A percentile compares a stretch with the other conserved stretches of the same genome.
Conservation (phyloP, 64 coral and sea anemone species). For the Montipora cactus region DNA sequence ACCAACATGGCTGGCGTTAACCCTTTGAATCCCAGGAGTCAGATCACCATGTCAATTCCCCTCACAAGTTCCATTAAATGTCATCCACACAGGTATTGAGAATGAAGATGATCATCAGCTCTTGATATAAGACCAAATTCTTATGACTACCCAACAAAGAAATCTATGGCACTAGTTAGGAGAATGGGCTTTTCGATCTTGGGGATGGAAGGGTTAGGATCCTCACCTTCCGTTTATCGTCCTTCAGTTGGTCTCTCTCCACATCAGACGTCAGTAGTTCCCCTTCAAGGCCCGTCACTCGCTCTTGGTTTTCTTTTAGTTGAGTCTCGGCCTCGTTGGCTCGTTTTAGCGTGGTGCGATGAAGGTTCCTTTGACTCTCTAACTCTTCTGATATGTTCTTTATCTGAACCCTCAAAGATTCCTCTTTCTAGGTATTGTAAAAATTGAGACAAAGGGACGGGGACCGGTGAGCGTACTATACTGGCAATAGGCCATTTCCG, state of each 20-base stretch:
- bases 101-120: no score
- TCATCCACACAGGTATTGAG: no score
- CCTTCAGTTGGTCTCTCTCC: conserved; percentile 88
- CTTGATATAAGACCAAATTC: no score
- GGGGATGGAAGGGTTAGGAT: neutral
- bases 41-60: no score
- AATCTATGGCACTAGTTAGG: no score
- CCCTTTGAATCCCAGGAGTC: no score
- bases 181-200: no score
- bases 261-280: conserved; percentile 94
- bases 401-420: conserved; percentile 72
- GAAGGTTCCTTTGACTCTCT: conserved; percentile 88
- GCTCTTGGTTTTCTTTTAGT: conserved; percentile 83
- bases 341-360: conserved; percentile 92
- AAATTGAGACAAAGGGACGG: neutral
- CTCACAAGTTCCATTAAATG: no score
- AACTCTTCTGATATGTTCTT: conserved; percentile 91
- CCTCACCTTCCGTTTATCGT: conserved; percentile 92
- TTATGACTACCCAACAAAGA: no score
- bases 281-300: conserved; percentile 89
- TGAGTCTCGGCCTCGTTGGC: conserved; percentile 87
- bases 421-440: conserved; percentile 67
- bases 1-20: no score
- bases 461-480: no score
- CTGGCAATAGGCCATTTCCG: no score